Evolutionary conservation across 1,140 invertebrate genomes (phyloP).

Genomic region (Aphis craccivora): DNA sequence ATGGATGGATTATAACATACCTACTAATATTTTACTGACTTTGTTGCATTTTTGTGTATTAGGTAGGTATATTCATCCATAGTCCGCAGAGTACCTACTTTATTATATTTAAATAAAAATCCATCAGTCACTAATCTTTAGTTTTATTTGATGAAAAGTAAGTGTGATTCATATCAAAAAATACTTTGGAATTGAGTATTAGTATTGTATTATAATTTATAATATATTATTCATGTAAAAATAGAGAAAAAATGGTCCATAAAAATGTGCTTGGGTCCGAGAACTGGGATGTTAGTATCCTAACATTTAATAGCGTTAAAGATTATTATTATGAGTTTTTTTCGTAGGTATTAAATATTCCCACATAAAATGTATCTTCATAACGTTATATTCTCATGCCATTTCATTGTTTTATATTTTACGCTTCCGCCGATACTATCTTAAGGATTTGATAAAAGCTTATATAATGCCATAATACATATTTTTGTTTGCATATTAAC

Average conservation of each 20-base stretch:
- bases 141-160: not conserved
- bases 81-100: not conserved
- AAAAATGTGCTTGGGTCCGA: not conserved
- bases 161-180: no score
- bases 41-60: not conserved
- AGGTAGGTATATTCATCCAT: no score
- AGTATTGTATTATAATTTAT: no score
- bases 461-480: not conserved
- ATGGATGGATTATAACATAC: not conserved
- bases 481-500: not conserved
- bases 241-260: not conserved
- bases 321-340: not conserved
- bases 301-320: not conserved
- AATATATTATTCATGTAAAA: not conserved
- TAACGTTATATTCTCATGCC: not conserved
- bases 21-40: not conserved
- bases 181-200: no score
- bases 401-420: slow-evolving; percentile 10
- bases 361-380: not conserved
- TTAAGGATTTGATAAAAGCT: not conserved
- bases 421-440: not conserved
- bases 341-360: not conserved
- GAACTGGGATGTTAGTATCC: not conserved
- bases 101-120: not conserved
- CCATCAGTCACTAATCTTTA: not conserved